These are phyloP conservation scores for Chelonia mydas DNA, from an alignment of 2,797 vertebrate species.

Conservation along the genomic window DNA sequence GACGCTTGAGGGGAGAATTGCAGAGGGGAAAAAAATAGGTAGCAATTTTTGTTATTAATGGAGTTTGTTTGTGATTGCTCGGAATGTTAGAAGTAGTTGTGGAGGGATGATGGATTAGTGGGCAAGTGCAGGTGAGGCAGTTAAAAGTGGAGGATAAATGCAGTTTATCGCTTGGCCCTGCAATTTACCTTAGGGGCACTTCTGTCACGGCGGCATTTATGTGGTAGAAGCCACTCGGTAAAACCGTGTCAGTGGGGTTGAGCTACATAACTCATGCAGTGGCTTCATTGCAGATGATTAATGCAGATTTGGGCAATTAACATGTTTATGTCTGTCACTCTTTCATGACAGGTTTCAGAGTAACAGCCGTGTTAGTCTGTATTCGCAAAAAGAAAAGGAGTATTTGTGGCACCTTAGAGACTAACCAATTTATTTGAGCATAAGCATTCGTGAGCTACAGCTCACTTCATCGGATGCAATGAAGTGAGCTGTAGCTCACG, in stretches of 20 bases:
- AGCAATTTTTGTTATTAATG: not conserved
- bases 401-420: no score
- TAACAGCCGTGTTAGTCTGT: no score
- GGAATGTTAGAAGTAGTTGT: not conserved
- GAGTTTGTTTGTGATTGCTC: not conserved
- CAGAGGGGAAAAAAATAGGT: accelerated
- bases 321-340: not conserved
- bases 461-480: no score
- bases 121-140: not conserved
- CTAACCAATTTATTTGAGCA: no score
- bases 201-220: not conserved
- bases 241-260: not conserved
- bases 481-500: no score
- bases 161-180: not conserved
- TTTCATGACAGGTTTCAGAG: not conserved
- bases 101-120: slow-evolving; percentile 12
- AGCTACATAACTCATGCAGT: not conserved
- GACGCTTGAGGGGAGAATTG: not conserved
- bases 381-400: no score
- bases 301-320: not conserved
- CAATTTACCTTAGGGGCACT: not conserved
- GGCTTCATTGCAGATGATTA: not conserved
- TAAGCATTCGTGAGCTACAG: no score
- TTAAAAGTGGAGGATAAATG: not conserved
- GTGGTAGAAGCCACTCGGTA: not conserved